Percentiles rank a stretch among this genome's conserved stretches.
phyloP scores from a whole-genome alignment of 2,113 vertebrate species.

The Origma solitaria region DNA sequence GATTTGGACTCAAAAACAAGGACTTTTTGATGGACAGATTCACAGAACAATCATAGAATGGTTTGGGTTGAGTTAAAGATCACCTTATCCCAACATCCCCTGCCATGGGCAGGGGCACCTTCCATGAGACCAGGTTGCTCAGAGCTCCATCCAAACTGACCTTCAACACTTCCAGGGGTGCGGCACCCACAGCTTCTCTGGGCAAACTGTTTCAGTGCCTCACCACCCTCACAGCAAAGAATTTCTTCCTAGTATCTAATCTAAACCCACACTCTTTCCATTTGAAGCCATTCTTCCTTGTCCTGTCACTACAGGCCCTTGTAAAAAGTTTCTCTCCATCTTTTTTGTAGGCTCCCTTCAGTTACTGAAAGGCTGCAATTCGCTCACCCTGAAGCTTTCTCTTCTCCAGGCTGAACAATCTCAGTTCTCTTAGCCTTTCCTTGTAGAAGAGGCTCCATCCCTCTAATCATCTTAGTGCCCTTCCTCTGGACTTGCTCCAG shows the following conservation, averaged over 20 bases:
- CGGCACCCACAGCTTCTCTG: background rate
- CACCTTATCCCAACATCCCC: too few species aligned
- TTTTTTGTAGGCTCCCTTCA: background rate
- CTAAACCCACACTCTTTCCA: background rate
- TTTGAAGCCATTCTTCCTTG: background rate
- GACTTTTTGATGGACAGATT: background rate
- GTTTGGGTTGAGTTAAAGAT: background rate
- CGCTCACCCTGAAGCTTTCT: background rate
- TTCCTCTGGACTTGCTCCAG: background rate
- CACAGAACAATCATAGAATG: background rate
- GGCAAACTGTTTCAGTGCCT: background rate
- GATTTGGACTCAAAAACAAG: background rate
- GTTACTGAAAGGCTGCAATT: background rate
- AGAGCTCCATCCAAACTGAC: background rate
- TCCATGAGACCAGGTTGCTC: background rate
- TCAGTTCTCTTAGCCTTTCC: background rate
- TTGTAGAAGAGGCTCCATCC: fast-evolving
- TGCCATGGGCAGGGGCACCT: background rate
- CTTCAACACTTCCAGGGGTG: background rate
- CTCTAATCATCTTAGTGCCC: too few species aligned
- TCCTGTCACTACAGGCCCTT: background rate
- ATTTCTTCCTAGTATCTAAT: background rate
- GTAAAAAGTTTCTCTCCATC: background rate
- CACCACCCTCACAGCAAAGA: background rate
- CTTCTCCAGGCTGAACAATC: background rate